Evolutionary conservation across 2,113 vertebrate genomes (phyloP).

Genomic region (Cranoglanis bouderius): DNA sequence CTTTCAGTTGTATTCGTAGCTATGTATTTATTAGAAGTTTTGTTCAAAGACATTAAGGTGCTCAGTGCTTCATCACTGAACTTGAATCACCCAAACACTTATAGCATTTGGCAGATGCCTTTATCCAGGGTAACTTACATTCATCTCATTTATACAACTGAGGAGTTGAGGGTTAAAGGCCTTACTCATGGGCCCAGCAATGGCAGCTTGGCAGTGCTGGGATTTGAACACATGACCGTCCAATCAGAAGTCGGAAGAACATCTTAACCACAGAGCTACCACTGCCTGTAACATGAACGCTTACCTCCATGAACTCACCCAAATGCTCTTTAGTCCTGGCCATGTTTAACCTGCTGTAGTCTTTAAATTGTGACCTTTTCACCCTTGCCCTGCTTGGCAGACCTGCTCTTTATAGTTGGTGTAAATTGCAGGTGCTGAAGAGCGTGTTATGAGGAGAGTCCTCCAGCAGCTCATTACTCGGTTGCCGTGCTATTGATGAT

Average conservation of each 20-base stretch:
- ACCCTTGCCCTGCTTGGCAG: neutral
- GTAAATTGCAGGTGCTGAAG: neutral
- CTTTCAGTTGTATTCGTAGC: neutral
- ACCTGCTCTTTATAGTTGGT: neutral
- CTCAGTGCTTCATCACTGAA: too few species aligned
- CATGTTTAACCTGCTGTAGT: neutral
- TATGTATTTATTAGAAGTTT: neutral
- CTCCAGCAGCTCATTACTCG: neutral
- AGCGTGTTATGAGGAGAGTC: neutral
- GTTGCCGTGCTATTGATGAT: neutral
- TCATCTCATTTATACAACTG: too few species aligned
- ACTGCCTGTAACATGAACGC: neutral
- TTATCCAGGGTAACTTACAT: too few species aligned
- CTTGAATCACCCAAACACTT: too few species aligned
- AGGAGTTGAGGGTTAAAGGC: too few species aligned
- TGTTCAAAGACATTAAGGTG: neutral
- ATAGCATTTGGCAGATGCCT: too few species aligned
- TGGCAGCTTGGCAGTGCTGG: too few species aligned
- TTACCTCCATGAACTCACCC: neutral
- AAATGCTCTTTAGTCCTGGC: neutral
- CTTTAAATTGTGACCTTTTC: neutral
- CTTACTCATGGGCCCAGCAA: too few species aligned
- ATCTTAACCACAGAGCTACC: too few species aligned
- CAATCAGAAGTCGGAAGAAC: too few species aligned
- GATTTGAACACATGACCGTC: too few species aligned